Conservation (phyloP, 2,797 vertebrate species). For the Silurus lanzhouensis region DNA sequence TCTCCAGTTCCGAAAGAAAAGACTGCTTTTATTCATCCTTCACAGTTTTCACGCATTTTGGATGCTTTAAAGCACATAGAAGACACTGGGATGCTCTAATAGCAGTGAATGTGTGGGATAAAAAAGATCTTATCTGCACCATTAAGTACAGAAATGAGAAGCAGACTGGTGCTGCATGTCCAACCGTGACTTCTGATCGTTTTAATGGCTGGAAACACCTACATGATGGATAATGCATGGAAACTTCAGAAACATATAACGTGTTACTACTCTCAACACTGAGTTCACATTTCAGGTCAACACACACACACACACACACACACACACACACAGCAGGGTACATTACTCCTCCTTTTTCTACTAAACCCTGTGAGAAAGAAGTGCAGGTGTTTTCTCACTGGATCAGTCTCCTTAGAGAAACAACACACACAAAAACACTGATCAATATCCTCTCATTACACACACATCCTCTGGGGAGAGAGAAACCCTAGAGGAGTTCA, state of each 20-base stretch:
- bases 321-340: slow-evolving; percentile 28
- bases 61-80: neutral
- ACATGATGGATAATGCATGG: neutral
- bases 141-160: neutral
- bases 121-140: neutral
- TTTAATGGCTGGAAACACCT: neutral
- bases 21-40: neutral
- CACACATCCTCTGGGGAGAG: slow-evolving; percentile 47
- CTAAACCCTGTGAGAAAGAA: slow-evolving; percentile 55
- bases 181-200: neutral
- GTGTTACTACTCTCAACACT: neutral
- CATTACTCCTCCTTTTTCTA: slow-evolving; percentile 12
- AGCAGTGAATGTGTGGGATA: neutral
- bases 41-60: neutral
- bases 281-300: slow-evolving; percentile 18
- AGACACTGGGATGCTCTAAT: neutral
- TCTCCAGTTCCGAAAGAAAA: too few species aligned
- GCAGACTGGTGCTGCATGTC: neutral
- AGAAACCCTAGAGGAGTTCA: slow-evolving; percentile 41
- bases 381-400: slow-evolving; percentile 52
- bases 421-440: slow-evolving; percentile 51
- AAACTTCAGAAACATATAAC: neutral
- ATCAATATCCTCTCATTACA: slow-evolving; percentile 65
- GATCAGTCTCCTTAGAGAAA: slow-evolving; percentile 47
- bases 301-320: slow-evolving; percentile 5